phyloP scores from a whole-genome alignment of 64 coral and sea anemone species.

The Montipora foliosa region DNA sequence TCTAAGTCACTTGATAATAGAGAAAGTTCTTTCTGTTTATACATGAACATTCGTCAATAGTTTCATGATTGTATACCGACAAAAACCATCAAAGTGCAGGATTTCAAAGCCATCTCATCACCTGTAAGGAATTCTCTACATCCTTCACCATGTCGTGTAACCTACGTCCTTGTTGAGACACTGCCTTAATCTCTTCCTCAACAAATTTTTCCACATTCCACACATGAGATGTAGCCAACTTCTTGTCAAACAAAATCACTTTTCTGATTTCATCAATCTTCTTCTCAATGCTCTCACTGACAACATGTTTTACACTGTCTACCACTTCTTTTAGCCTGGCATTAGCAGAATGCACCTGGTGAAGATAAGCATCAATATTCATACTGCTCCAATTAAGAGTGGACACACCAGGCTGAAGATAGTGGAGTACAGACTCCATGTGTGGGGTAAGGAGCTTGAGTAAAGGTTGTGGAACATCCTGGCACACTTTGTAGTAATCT shows the following conservation, averaged over 20 bases:
- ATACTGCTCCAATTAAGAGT: slow-evolving; percentile 97
- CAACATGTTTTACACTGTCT: slow-evolving; percentile 73
- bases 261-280: slow-evolving; percentile 89
- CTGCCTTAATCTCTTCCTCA: slow-evolving; percentile 64
- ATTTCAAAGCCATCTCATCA: background rate
- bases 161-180: slow-evolving; percentile 62
- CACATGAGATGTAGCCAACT: slow-evolving; percentile 74
- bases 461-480: slow-evolving; percentile 75
- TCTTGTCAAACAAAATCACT: slow-evolving; percentile 90
- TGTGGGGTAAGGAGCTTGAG: slow-evolving; percentile 86
- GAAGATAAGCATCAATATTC: slow-evolving; percentile 98
- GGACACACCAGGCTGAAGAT: slow-evolving; percentile 94
- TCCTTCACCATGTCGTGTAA: slow-evolving; percentile 88
- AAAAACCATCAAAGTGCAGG: background rate
- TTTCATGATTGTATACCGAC: background rate
- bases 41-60: too few species aligned
- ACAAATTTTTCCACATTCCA: slow-evolving; percentile 85
- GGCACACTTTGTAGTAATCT: slow-evolving; percentile 90
- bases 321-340: slow-evolving; percentile 80
- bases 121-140: slow-evolving; percentile 93
- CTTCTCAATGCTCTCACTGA: slow-evolving; percentile 74
- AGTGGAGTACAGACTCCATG: slow-evolving; percentile 93
- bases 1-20: too few species aligned
- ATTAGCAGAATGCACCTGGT: slow-evolving; percentile 94
- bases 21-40: too few species aligned